Conservation (phyloP, 2,888 invertebrate species). For the Drepanosiphum platanoidis region DNA sequence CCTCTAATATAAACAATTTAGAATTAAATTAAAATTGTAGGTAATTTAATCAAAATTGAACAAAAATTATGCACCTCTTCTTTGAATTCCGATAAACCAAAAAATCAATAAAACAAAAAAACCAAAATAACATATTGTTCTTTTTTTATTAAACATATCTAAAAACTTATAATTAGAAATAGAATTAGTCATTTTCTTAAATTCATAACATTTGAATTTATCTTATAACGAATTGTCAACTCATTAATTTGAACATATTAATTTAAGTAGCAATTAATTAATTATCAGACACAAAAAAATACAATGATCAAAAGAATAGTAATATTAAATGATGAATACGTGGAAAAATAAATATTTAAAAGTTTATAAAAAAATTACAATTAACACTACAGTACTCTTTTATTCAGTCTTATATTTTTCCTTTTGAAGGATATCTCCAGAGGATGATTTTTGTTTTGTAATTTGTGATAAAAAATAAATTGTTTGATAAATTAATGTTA, state of each 20-base stretch:
- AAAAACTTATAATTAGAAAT: constrained; percentile 20
- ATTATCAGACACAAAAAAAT: too few relatives aligned
- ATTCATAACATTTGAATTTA: constrained; percentile 23
- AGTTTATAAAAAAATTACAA: not conserved
- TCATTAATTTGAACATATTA: not conserved
- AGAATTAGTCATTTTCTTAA: constrained; percentile 17
- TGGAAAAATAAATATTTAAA: not conserved
- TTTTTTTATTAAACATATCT: constrained; percentile 63
- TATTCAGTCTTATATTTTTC: not conserved
- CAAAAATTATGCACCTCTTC: constrained; percentile 56
- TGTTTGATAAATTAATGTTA: not conserved
- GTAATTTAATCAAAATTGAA: constrained; percentile 1
- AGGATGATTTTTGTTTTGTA: not conserved
- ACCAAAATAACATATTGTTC: constrained; percentile 57
- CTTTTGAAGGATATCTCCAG: not conserved
- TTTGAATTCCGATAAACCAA: constrained; percentile 63
- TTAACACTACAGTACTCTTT: not conserved
- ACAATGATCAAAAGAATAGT: too few relatives aligned
- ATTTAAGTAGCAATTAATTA: not conserved
- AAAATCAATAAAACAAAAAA: constrained; percentile 62
- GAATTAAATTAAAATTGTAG: not conserved
- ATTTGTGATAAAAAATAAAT: not conserved
- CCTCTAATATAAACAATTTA: constrained; percentile 62
- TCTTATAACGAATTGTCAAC: not conserved
- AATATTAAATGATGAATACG: too few relatives aligned